Evolutionary conservation across 2,888 invertebrate species (phyloP), one percentile per base, ranked within the genome.

Genomic region (Philonicus albiceps): DNA sequence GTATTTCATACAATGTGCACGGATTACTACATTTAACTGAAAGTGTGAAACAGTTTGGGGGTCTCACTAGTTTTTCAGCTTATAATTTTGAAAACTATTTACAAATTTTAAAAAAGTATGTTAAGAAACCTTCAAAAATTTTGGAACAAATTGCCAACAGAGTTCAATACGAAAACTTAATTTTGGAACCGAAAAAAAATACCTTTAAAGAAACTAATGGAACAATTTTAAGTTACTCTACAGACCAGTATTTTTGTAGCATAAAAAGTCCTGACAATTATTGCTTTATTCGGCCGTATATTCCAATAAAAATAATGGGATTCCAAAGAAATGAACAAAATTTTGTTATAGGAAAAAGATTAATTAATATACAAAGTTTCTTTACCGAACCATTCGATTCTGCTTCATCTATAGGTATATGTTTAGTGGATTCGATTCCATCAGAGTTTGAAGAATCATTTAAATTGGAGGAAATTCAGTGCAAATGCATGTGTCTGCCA

Each of bases 1-100:
- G 72, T 19, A 11, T 81, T 13, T 34, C 27, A 27, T 49, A 86
- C 53, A 86, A 86, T 83, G 75, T 86, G 2, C 86, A 83, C 75
- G 13, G 13, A 22, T 34, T 86, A 37, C 22, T 86, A 53, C 86
- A 86, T 81, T 43, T 86, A 37, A 30, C 74, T 30, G 75, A 76
- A 34, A 75, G 86, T 75, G 76, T 86, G 27, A 86, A 76, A 53
- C n/a, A 86, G 6, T 76, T 55, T 49, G 86, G 75, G 30, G 34
- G 19, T 43, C 75, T 75, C 30, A 11, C 49, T 80, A 27, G 27
- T 27, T 80, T 80, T 49, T 80, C 80, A 19, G 80, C 80, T 16
- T 80, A 80, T 31, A 53, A 19, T 53, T 80, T 80, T 30, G 80
- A 80, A 16, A 80, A 80, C 49, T 53, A 49, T n/a, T 27, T 80